Evolutionary conservation across 2,888 invertebrate genomes (phyloP), one percentile per base, ranked within the genome.

Genomic region (Aplocera efformata): DNA sequence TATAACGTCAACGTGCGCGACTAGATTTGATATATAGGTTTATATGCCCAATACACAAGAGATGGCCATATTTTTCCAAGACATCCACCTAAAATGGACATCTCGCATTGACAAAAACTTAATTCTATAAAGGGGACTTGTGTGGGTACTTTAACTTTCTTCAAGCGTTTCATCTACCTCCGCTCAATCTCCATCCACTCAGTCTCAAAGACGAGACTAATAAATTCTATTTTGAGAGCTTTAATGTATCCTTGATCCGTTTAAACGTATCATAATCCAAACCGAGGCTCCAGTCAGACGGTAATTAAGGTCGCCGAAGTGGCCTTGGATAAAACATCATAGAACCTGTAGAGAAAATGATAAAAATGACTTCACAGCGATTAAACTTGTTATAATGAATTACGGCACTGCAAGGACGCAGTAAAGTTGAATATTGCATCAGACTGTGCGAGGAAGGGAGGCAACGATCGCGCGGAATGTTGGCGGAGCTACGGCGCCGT

Each of bases 351-450:
- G 59, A 58, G 56, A 82, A 83, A 81, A 82, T 77, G 72, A 81
- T 74, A 78, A 83, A 80, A 79, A 75, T 74, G 74, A 72, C 67
- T 74, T 63, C 64, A 71, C 67, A 66, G 62, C 79, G 71, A 79
- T 80, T 80, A 77, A 79, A 78, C 75, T 79, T 74, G 83, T 84
- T 80, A 75, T 81, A 82, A 83, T 81, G 83, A 86, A 85, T 88
- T 86, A 86, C 85, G 85, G 85, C 86, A 86, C 85, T 86, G 86
- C 86, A 88, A 88, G 86, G 85, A 86, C 85, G 85, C 83, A 77
- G 82, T 85, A 85, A 84, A 85, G 84, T 84, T 85, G 83, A 86
- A 85, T 85, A 83, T 85, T 86, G 86, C 85, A 84, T 86, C 85
- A 86, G 81, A 79, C 63, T 72, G 72, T 72, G 79, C 73, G 70